These are phyloP conservation scores for Scatophagus argus DNA, from an alignment of 2,113 vertebrate species.

Conservation along the genomic window DNA sequence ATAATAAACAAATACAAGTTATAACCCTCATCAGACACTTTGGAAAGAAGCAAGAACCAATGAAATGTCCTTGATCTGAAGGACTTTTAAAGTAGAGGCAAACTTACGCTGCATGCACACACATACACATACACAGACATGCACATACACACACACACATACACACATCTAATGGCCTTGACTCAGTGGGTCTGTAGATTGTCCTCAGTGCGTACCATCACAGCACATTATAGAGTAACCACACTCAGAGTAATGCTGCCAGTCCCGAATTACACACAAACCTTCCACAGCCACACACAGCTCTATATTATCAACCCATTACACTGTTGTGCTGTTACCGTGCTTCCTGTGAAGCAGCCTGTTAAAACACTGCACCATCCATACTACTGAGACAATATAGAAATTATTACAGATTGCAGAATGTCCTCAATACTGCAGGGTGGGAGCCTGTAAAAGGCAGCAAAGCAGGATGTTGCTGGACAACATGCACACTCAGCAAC, in stretches of 20 bases:
- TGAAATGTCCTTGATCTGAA: not conserved
- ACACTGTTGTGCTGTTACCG: slow-evolving; percentile 32
- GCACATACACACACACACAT: slow-evolving; percentile 14
- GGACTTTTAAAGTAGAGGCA: not conserved
- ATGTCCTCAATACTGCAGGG: slow-evolving; percentile 18
- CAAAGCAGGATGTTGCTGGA: slow-evolving; percentile 30
- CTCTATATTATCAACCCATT: slow-evolving; percentile 53
- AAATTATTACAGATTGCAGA: slow-evolving; percentile 21
- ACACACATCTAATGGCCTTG: slow-evolving; percentile 21
- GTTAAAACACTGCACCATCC: slow-evolving; percentile 32
- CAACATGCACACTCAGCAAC: slow-evolving; percentile 50
- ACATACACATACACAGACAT: slow-evolving; percentile 16
- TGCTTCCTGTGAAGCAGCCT: slow-evolving; percentile 49
- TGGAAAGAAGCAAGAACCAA: not conserved
- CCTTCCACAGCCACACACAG: slow-evolving; percentile 3
- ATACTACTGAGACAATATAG: slow-evolving; percentile 9
- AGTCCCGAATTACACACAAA: slow-evolving; percentile 19
- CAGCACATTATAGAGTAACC: slow-evolving; percentile 37
- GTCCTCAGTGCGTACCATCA: slow-evolving; percentile 6
- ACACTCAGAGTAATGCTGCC: slow-evolving; percentile 19
- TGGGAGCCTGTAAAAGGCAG: slow-evolving; percentile 33
- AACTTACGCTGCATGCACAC: slow-evolving; percentile 1
- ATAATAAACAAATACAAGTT: not conserved
- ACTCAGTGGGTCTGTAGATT: slow-evolving; percentile 12
- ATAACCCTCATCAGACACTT: not conserved